Evolutionary conservation across 2,113 vertebrate genomes (phyloP).

Genomic region (Strix aluco): DNA sequence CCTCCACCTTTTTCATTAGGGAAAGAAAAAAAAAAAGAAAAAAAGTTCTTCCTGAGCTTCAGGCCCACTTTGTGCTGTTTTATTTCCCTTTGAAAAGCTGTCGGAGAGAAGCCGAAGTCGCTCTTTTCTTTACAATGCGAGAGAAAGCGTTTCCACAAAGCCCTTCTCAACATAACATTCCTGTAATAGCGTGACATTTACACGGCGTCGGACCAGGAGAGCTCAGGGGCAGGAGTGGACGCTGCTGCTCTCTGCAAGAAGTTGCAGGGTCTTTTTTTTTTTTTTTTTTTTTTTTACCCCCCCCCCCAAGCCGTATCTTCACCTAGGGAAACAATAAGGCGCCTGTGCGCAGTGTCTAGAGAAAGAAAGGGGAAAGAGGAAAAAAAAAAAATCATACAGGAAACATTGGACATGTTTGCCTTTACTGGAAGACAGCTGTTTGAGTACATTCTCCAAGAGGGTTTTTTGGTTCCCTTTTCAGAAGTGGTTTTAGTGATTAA

Average conservation of each 20-base stretch:
- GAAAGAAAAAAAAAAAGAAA: background rate
- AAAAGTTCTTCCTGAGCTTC: constrained; percentile 49
- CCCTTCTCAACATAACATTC: background rate
- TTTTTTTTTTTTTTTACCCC: too few relatives aligned
- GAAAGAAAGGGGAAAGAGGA: background rate
- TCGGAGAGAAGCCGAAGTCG: background rate
- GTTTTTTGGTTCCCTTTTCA: constrained; percentile 45
- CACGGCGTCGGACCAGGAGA: background rate
- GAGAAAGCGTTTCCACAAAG: background rate
- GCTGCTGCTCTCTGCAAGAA: background rate
- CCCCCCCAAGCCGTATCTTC: background rate
- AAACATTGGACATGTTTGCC: constrained; percentile 61
- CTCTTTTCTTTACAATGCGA: background rate
- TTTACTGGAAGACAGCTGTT: constrained; percentile 65
- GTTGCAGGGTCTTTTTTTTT: background rate
- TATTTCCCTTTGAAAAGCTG: constrained; percentile 33
- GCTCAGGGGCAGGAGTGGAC: background rate
- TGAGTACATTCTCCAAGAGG: constrained; percentile 18
- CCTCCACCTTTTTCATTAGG: constrained; percentile 56
- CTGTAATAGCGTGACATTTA: constrained; percentile 41
- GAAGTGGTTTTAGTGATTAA: constrained; percentile 56
- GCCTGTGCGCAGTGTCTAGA: background rate
- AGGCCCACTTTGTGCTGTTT: constrained; percentile 24
- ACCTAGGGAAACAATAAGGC: background rate
- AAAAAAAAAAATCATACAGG: background rate